These are phyloP conservation scores for Uropetala carovei DNA, from an alignment of 2,888 invertebrate species.

Conservation along the genomic window DNA sequence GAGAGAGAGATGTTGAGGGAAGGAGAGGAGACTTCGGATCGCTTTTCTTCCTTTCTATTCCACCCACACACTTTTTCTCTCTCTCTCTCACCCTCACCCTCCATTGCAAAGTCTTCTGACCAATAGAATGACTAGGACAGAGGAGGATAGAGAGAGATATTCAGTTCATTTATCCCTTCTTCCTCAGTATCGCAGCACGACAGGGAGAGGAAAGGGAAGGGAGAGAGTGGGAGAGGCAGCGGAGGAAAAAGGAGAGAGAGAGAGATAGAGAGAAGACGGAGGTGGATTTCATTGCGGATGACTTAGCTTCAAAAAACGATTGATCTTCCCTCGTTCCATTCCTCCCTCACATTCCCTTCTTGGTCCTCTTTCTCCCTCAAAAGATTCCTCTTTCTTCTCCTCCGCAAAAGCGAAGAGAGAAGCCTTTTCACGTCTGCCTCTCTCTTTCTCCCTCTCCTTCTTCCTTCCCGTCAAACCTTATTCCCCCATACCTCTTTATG, in stretches of 20 bases:
- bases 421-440: constrained; percentile 50
- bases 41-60: constrained; percentile 30
- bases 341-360: background rate
- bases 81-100: constrained; percentile 15
- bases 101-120: constrained; percentile 25
- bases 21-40: background rate
- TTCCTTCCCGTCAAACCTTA: background rate
- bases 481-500: background rate
- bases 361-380: constrained; percentile 2
- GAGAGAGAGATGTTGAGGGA: too few relatives aligned
- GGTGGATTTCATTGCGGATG: constrained; percentile 43
- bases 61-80: constrained; percentile 30
- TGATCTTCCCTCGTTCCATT: constrained; percentile 36
- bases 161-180: constrained; percentile 11
- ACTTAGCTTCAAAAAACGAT: constrained; percentile 52
- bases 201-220: background rate
- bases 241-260: background rate
- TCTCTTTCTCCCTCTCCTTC: background rate
- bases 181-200: background rate
- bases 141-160: background rate
- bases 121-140: constrained; percentile 41
- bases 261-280: constrained; percentile 10
- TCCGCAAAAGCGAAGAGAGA: constrained; percentile 39
- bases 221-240: background rate
- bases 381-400: constrained; percentile 20